Evolutionary conservation across 2,113 vertebrate species (phyloP), one percentile per base, ranked within the genome.

Genomic region (Prinia subflava): DNA sequence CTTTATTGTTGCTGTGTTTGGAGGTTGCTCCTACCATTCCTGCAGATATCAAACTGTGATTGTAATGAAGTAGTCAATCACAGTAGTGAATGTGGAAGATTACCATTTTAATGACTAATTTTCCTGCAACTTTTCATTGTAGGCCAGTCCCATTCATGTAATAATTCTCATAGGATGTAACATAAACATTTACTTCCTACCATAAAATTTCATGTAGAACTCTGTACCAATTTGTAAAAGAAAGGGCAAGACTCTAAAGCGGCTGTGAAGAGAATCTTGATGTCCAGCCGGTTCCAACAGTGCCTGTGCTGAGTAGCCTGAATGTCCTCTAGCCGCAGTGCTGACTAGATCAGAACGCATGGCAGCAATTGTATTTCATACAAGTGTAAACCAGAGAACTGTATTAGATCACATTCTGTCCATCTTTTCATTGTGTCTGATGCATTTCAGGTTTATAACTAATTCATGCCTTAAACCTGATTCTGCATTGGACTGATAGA

Each of bases 21-120:
- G 49, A 62, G 23, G 27, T 92, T 1, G 5, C 53, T 80, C 4
- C 18, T 90, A 65, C 55, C 59, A 88, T 79, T 94, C 80, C 27
- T 63, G 69, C 89, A 94, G 79, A 57, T 91, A 73, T 57, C 95
- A 93, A 88, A 93, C 95, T 95, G 95, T 95, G 94, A 94, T 93
- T 95, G 39, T 95, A 94, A 96, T 94, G 94, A 95, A 95, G 67
- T 53, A 94, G 94, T 95, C 79, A 82, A 74, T 94, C 94, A 93
- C 55, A 33, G 63, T 77, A 92, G 75, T 73, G 63, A 83, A 93
- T 57, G 47, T 7, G 8, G 67, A 88, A 92, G 85, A 96, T 88
- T 94, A 85, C 71, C 63, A 92, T 95, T 87, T 93, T 88, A 94
- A 90, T 90, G 92, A 87, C 46, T 86, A 73, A 79, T 91, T 95